Evolutionary conservation across 2,113 vertebrate species (phyloP).

Genomic region (Catagonus wagneri): DNA sequence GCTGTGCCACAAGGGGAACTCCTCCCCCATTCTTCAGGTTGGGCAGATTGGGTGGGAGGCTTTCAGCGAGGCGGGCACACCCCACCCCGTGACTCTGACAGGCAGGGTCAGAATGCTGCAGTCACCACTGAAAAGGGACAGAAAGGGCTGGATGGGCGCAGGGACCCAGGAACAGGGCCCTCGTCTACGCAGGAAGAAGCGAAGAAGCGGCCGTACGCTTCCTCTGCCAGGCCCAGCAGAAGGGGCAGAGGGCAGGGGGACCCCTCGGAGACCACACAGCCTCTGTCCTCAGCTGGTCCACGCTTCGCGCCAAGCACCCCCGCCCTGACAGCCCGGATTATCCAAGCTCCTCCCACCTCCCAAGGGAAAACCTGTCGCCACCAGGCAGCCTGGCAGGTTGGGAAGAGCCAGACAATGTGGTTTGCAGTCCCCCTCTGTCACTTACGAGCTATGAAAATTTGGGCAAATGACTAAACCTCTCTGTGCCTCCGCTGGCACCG

Average conservation of each 20-base stretch:
- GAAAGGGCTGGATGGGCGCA: background rate
- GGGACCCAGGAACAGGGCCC: conserved; percentile 54
- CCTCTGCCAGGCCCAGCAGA: background rate
- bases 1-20: too few species aligned
- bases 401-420: background rate
- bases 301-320: background rate
- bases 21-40: background rate
- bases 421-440: background rate
- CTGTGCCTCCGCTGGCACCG: background rate
- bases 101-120: background rate
- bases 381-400: background rate
- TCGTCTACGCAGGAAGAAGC: conserved; percentile 61
- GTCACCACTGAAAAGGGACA: background rate
- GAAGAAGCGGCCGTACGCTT: background rate
- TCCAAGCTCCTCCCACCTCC: background rate
- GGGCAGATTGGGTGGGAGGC: background rate
- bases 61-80: background rate
- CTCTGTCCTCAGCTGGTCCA: too few species aligned
- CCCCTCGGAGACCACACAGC: background rate
- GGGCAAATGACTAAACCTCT: background rate
- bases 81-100: background rate
- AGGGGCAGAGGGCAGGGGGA: background rate
- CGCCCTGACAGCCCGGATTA: background rate
- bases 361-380: background rate
- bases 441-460: background rate